These are phyloP conservation scores for Alcedo quadribrachys DNA, from an alignment of 2,797 vertebrate genomes.

Conservation along the genomic window DNA sequence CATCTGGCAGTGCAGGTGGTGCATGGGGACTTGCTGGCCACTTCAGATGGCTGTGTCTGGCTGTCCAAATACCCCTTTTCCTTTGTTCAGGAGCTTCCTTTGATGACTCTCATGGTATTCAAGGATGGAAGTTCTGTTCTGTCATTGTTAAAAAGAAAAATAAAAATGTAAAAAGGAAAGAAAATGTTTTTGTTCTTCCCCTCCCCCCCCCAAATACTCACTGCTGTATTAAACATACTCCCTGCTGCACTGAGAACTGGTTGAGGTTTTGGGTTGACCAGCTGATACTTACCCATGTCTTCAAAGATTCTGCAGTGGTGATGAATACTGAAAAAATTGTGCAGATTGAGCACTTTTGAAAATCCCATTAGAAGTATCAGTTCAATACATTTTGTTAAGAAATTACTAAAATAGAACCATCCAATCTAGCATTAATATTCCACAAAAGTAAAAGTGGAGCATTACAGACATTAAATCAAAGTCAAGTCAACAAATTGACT, in stretches of 20 bases:
- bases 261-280: not conserved
- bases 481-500: constrained; percentile 52
- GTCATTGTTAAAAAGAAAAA: not conserved
- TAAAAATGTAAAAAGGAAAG: not conserved
- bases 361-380: constrained; percentile 19
- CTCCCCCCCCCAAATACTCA: not conserved
- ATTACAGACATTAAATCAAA: constrained; percentile 48
- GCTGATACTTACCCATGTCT: not conserved
- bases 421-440: constrained; percentile 51
- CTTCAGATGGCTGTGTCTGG: not conserved
- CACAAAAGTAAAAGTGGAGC: not conserved
- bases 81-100: not conserved
- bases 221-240: not conserved
- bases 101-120: not conserved
- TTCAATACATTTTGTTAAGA: constrained; percentile 43
- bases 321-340: not conserved
- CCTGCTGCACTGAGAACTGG: not conserved
- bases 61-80: not conserved
- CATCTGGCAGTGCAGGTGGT: not conserved
- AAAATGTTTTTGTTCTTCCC: not conserved
- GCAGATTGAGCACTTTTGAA: constrained; percentile 28
- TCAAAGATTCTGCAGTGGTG: not conserved
- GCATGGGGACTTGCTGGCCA: not conserved
- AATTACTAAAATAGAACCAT: constrained; percentile 31
- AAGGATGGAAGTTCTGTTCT: not conserved